Percentiles rank a stretch among this genome's conserved stretches.
Conservation (phyloP, 2,113 vertebrate species). For the Tragelaphus imberbis region DNA sequence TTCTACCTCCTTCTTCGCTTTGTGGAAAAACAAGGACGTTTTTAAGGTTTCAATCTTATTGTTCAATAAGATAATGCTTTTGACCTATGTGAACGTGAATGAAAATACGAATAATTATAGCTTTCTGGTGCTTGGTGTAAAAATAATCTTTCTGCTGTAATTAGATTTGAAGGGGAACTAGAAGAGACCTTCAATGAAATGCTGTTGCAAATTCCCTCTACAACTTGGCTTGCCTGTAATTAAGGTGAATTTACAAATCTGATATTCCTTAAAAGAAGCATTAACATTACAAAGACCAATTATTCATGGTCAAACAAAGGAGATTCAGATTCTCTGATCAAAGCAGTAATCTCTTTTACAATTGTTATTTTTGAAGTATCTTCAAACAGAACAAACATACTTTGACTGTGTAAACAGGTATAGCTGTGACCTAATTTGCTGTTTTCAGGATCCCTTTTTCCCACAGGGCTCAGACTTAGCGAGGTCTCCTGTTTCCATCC, state of each 20-base stretch:
- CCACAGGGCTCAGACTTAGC: slow-evolving; percentile 29
- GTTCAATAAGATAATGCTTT: slow-evolving; percentile 32
- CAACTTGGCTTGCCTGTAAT: slow-evolving; percentile 79
- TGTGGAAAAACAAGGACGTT: not conserved
- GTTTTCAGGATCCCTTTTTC: slow-evolving; percentile 59
- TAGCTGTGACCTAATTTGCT: slow-evolving; percentile 67
- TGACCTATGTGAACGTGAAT: not conserved
- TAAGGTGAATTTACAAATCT: slow-evolving; percentile 81
- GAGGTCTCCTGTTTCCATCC: not conserved
- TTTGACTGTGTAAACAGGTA: slow-evolving; percentile 73
- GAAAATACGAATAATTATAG: slow-evolving; percentile 68
- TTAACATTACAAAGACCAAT: slow-evolving; percentile 83
- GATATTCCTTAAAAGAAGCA: slow-evolving; percentile 79
- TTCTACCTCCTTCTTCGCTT: not conserved
- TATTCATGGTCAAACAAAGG: slow-evolving; percentile 83
- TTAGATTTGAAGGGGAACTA: slow-evolving; percentile 77
- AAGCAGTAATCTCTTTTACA: slow-evolving; percentile 80
- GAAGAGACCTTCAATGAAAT: slow-evolving; percentile 79
- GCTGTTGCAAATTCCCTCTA: slow-evolving; percentile 77
- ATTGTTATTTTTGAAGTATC: slow-evolving; percentile 81
- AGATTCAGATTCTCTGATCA: slow-evolving; percentile 80
- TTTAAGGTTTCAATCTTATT: slow-evolving; percentile 12
- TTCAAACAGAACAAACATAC: slow-evolving; percentile 77
- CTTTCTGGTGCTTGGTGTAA: slow-evolving; percentile 68
- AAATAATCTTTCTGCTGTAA: slow-evolving; percentile 73